Percentiles rank a stretch among this genome's conserved stretches.
These are phyloP conservation scores for Ceraclea dissimilis DNA, from an alignment of 2,888 invertebrate species.

Conservation along the genomic window DNA sequence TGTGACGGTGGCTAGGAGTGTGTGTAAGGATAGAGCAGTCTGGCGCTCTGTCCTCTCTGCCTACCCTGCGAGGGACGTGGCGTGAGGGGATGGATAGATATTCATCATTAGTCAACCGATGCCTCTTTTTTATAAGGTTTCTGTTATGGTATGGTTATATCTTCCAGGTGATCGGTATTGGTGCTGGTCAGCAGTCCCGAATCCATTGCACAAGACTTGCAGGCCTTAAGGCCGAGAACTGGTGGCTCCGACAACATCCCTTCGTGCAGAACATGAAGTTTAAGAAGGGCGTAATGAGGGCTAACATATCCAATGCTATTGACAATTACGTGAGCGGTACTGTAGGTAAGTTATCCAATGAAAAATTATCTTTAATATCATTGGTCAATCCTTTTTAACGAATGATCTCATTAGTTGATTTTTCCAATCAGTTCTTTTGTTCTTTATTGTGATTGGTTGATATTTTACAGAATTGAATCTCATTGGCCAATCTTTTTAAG, in stretches of 20 bases:
- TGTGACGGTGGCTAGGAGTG: no score
- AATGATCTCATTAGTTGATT: not conserved
- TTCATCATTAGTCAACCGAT: no score
- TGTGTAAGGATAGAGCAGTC: no score
- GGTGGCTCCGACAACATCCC: conserved; percentile 96
- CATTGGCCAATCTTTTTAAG: no score
- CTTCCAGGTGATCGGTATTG: conserved; percentile 85
- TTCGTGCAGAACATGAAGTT: conserved; percentile 76
- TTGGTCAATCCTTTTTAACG: conserved; percentile 7
- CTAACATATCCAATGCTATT: conserved; percentile 90
- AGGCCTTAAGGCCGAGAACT: conserved; percentile 94
- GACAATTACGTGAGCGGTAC: conserved; percentile 91
- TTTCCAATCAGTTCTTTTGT: no score
- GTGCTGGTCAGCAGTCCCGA: conserved; percentile 97
- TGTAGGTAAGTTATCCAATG: conserved; percentile 61
- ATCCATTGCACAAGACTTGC: conserved; percentile 97
- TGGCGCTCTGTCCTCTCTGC: no score
- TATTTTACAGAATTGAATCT: no score
- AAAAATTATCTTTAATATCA: not conserved
- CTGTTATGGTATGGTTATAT: no score
- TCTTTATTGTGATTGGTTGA: no score
- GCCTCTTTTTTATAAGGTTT: no score
- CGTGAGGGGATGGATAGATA: no score
- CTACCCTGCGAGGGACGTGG: no score
- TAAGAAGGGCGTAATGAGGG: conserved; percentile 76